Conservation (phyloP, 2,888 invertebrate species). For the Watsonalla binaria region DNA sequence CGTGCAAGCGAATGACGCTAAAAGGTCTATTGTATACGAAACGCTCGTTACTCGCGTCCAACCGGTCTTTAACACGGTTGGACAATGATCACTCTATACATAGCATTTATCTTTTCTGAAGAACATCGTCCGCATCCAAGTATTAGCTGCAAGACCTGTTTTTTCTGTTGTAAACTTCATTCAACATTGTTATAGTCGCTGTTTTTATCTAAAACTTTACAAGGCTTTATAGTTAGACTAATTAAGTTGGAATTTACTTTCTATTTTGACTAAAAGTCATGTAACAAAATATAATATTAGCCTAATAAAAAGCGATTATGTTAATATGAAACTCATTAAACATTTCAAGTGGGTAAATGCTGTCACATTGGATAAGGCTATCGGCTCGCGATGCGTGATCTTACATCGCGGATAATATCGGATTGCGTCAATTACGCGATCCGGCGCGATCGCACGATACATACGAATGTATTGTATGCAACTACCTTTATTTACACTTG, state of each 20-base stretch:
- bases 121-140: constrained; percentile 33
- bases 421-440: constrained; percentile 75
- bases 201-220: background rate
- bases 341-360: constrained; percentile 58
- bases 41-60: constrained; percentile 67
- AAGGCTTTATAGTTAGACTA: background rate
- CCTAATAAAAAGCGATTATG: constrained; percentile 53
- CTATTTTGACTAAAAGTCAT: constrained; percentile 12
- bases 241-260: constrained; percentile 2
- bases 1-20: constrained; percentile 72
- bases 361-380: constrained; percentile 66
- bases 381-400: constrained; percentile 63
- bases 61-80: constrained; percentile 75
- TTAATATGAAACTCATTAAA: constrained; percentile 60
- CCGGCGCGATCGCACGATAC: constrained; percentile 64
- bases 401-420: constrained; percentile 70
- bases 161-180: constrained; percentile 24
- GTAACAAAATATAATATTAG: constrained; percentile 12
- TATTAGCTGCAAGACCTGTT: constrained; percentile 33
- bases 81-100: constrained; percentile 75
- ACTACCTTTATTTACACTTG: constrained; percentile 46
- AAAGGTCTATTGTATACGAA: constrained; percentile 78
- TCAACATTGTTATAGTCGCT: constrained; percentile 1
- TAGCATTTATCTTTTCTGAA: constrained; percentile 53
- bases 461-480: constrained; percentile 69